Base-by-base conservation (phyloP, 2,888 invertebrate genomes). In the Drosophila longiperda region DNA sequence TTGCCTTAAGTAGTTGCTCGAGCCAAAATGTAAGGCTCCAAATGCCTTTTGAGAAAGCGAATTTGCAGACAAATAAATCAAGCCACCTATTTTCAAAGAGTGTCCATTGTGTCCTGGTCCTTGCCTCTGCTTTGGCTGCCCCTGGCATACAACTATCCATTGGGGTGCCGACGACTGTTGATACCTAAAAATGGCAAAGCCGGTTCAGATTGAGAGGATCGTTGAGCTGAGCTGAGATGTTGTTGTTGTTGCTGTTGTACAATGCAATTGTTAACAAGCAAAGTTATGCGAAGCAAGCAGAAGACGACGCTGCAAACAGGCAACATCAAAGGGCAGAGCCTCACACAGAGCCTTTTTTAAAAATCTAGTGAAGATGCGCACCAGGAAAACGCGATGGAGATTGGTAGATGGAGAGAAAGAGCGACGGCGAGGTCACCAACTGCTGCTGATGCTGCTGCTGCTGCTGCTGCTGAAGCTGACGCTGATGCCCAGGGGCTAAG, bases 21-120 rank as follows among this genome's bases (percentile, higher is more conserved):
- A 72, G 72, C 82, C 84, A 84, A 82, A 70, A 78, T 73, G 71
- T 75, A 71, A 73, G 71, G 69, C 82, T 71, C 72, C 75, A 80
- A 87, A 85, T 87, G 87, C 85, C 87, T 87, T 87, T 86, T 87
- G 85, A 85, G 85, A 86, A 87, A 86, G 85, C 88, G 82, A 87
- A 87, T 86, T 86, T 75, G 83, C 91, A 91, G 91, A 91, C 91
- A 87, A 90, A 91, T 91, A 91, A 91, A 91, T 91, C 91, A 91
- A 91, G 85, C 86, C 91, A 91, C 91, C 91, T 91, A 81, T 81
- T 84, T 77, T 72, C 83, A 74, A 83, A 83, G 80, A 80, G 86
- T 80, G 80, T 82, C 85, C 87, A 89, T 87, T 88, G 87, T 87
- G 75, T 83, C 83, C 84, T 82, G 75, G 70, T 59, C 55, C 59